These are phyloP conservation scores for Atrichornis clamosus DNA, from an alignment of 2,113 vertebrate species.

Conservation along the genomic window DNA sequence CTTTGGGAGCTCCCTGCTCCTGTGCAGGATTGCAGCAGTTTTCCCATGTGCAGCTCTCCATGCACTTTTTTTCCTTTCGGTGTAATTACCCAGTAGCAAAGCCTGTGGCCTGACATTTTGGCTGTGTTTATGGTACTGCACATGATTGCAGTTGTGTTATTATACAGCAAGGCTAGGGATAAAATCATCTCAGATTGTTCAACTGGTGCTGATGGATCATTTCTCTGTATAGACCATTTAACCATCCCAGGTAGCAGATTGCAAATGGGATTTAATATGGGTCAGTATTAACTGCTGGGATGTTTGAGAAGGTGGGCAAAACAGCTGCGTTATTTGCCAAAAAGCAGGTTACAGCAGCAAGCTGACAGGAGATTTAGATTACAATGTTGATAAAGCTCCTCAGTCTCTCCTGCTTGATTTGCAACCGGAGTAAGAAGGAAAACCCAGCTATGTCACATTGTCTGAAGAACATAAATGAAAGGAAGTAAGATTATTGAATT, in stretches of 20 bases:
- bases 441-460: conserved; percentile 11
- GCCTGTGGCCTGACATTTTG: neutral
- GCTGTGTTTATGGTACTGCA: neutral
- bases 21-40: neutral
- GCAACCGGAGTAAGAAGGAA: neutral
- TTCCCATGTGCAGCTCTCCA: neutral
- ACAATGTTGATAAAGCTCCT: neutral
- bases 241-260: neutral
- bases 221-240: neutral
- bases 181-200: neutral
- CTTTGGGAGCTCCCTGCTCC: neutral
- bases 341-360: neutral
- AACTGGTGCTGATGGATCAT: neutral
- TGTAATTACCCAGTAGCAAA: neutral
- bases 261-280: neutral
- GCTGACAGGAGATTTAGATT: neutral
- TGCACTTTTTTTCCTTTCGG: neutral
- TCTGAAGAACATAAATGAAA: conserved; percentile 16
- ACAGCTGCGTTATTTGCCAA: neutral
- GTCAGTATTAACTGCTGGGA: neutral
- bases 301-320: neutral
- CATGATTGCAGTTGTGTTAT: neutral
- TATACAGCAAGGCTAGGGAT: neutral
- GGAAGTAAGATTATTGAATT: conserved; percentile 13
- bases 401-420: neutral